Evolutionary conservation across 2,888 invertebrate species (phyloP).

Genomic region (Leptarthrus brevirostris): DNA sequence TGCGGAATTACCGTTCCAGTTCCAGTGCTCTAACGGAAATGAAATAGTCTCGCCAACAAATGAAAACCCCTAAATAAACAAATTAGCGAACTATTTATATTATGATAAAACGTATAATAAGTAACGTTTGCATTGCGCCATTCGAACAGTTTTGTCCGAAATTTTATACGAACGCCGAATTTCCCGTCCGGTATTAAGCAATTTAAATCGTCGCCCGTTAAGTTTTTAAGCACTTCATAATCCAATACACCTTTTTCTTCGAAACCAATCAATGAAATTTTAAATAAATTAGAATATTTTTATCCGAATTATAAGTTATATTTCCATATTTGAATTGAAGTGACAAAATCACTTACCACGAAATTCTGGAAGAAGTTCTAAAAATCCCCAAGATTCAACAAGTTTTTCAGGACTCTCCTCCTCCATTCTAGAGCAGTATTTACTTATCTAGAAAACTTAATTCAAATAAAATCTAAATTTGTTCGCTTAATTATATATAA

Average conservation of each 20-base stretch:
- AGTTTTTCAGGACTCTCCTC: neutral
- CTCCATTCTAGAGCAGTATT: too few species aligned
- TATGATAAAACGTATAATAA: neutral
- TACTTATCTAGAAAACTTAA: too few species aligned
- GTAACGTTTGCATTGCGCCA: neutral
- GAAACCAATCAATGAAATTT: too few species aligned
- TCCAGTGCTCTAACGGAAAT: constrained; percentile 10
- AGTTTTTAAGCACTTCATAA: constrained; percentile 4
- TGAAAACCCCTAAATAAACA: constrained; percentile 3
- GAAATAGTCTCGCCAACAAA: constrained; percentile 1
- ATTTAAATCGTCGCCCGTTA: constrained; percentile 7
- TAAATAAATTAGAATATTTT: neutral
- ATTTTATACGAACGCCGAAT: constrained; percentile 14
- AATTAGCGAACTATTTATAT: neutral
- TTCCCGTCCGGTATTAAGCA: constrained; percentile 4
- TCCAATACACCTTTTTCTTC: constrained; percentile 4
- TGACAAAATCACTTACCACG: neutral
- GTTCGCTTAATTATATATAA: too few species aligned
- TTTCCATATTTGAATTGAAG: neutral
- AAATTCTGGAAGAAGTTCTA: neutral
- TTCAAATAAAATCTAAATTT: too few species aligned
- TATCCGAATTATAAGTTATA: neutral
- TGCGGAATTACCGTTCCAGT: neutral
- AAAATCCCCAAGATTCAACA: neutral
- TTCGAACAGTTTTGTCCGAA: constrained; percentile 17